Evolutionary conservation across 2,888 invertebrate genomes (phyloP).

Genomic region (Microctonus brassicae): DNA sequence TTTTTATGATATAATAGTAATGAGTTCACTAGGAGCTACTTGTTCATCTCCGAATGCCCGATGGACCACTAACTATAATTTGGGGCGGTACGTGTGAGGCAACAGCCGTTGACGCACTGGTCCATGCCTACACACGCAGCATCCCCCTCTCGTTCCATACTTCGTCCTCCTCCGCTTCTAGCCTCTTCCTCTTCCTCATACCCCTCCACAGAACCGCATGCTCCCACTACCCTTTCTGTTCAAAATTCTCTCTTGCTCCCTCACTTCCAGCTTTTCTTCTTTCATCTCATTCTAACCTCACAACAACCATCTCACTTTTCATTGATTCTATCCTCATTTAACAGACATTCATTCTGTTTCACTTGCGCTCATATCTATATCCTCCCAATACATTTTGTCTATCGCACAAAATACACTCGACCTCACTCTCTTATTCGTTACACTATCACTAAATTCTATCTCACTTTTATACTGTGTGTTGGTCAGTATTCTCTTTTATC

Average conservation of each 20-base stretch:
- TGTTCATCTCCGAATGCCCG: constrained; percentile 50
- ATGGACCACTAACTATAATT: constrained; percentile 66
- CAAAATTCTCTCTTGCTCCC: constrained; percentile 53
- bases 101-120: constrained; percentile 71
- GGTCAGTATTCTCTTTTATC: constrained; percentile 31
- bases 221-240: constrained; percentile 43
- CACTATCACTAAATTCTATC: constrained; percentile 1
- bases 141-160: constrained; percentile 45
- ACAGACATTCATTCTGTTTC: constrained; percentile 43
- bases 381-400: too few species aligned
- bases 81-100: constrained; percentile 69
- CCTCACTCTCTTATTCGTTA: constrained; percentile 15
- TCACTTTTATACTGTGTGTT: not conserved
- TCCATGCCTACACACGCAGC: constrained; percentile 70
- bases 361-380: constrained; percentile 44
- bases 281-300: constrained; percentile 34
- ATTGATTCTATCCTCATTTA: constrained; percentile 41
- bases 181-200: constrained; percentile 56
- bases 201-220: constrained; percentile 43
- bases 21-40: not conserved
- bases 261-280: constrained; percentile 53
- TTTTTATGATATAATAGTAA: not conserved
- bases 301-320: constrained; percentile 25
- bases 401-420: constrained; percentile 24
- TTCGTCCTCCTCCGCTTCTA: constrained; percentile 64